Evolutionary conservation across 2,888 invertebrate species (phyloP).

Genomic region (Cistogaster globosa): DNA sequence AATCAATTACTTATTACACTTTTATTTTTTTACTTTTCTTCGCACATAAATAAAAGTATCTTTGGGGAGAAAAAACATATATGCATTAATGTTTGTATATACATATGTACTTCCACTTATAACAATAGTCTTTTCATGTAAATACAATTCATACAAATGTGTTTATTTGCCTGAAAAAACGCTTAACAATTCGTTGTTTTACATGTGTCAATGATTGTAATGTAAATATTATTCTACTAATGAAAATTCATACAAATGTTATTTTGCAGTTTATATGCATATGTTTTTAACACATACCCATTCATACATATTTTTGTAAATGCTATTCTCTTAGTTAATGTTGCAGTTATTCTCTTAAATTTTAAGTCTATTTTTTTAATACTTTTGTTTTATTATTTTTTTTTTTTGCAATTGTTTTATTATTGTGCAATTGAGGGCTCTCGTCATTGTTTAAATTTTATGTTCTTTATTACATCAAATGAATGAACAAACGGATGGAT

Average conservation of each 20-base stretch:
- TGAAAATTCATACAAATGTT: background rate
- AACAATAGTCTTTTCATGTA: background rate
- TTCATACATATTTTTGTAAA: conserved; percentile 1
- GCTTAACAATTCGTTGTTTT: conserved; percentile 36
- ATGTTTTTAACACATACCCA: background rate
- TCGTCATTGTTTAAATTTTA: conserved; percentile 47
- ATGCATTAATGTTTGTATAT: too few species aligned
- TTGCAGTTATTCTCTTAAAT: conserved; percentile 58
- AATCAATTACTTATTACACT: background rate
- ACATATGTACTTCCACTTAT: too few species aligned
- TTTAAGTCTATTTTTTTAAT: conserved; percentile 44
- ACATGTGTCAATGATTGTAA: conserved; percentile 39
- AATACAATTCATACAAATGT: background rate
- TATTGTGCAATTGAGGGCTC: conserved; percentile 37
- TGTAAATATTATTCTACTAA: conserved; percentile 28
- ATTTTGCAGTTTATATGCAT: background rate
- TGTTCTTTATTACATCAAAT: conserved; percentile 48
- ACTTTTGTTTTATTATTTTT: conserved; percentile 5
- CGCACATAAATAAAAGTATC: conserved; percentile 14
- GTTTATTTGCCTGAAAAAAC: conserved; percentile 34
- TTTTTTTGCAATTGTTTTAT: background rate
- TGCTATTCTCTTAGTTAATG: conserved; percentile 47
- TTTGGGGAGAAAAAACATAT: background rate
- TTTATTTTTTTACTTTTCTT: background rate
- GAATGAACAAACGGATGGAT: conserved; percentile 22